Evolutionary conservation across 2,888 invertebrate genomes (phyloP).

Genomic region (Pristionchus fissidentatus): DNA sequence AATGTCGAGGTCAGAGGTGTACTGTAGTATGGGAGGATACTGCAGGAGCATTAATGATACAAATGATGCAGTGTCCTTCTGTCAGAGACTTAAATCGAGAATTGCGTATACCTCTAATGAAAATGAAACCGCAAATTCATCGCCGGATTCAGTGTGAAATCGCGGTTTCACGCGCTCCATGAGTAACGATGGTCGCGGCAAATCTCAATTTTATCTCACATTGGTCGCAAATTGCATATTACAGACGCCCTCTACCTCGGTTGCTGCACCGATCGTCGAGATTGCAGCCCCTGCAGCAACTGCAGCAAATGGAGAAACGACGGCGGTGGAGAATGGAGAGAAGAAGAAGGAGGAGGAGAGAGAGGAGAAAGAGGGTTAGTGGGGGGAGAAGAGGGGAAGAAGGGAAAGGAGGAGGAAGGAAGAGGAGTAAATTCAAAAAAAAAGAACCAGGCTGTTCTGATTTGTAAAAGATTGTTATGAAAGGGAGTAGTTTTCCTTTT

Average conservation of each 20-base stretch:
- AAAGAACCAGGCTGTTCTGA: background rate
- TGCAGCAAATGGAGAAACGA: constrained; percentile 47
- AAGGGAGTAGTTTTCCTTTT: too few species aligned
- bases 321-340: constrained; percentile 36
- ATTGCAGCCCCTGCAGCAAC: background rate
- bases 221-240: too few species aligned
- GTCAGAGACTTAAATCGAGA: too few species aligned
- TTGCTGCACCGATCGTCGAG: background rate
- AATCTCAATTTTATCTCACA: too few species aligned
- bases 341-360: background rate
- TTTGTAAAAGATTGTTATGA: background rate
- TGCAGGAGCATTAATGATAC: background rate
- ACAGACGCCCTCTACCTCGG: background rate
- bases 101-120: too few species aligned
- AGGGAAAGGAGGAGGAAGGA: background rate
- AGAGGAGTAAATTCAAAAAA: too few species aligned
- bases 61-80: constrained; percentile 54
- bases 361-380: constrained; percentile 29
- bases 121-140: too few species aligned
- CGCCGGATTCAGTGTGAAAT: too few species aligned
- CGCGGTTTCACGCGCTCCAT: too few species aligned
- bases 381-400: background rate
- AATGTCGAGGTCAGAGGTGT: constrained; percentile 1
- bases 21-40: background rate
- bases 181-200: too few species aligned